Evolutionary conservation across 37 sponge, comb jelly and placozoan species (phyloP).

Genomic region (Spongilla lacustris): DNA sequence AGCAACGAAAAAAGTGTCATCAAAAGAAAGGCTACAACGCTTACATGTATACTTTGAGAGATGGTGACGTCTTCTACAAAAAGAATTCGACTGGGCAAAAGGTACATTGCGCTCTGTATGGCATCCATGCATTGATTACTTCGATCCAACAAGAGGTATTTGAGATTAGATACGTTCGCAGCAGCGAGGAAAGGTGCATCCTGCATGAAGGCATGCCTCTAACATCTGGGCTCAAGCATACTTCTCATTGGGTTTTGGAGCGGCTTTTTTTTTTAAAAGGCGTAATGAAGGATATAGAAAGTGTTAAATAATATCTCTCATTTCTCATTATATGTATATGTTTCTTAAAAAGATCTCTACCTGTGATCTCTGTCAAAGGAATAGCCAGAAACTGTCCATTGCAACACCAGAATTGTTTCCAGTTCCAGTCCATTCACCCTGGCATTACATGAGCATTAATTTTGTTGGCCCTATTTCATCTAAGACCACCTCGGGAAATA

Average conservation of each 20-base stretch:
- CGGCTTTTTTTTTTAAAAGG: conserved; percentile 47
- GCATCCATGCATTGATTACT: neutral
- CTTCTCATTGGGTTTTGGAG: conserved; percentile 48
- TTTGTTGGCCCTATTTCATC: too few relatives aligned
- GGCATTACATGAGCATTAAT: conserved; percentile 73
- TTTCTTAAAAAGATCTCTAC: neutral
- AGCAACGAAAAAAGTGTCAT: too few relatives aligned
- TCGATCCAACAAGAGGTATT: neutral
- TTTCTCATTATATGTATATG: neutral
- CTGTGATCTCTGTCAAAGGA: conserved; percentile 75
- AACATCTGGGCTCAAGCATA: conserved; percentile 75
- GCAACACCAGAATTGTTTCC: conserved; percentile 71
- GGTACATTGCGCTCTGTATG: neutral
- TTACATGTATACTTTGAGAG: neutral
- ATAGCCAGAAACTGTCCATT: conserved; percentile 39
- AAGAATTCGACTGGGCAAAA: neutral
- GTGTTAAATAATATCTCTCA: neutral
- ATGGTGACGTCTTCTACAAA: neutral
- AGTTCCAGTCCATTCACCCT: conserved; percentile 70
- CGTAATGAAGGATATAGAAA: neutral
- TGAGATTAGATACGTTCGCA: neutral
- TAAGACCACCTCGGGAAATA: conserved; percentile 55
- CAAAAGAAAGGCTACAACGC: neutral
- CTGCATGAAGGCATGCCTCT: conserved; percentile 62
- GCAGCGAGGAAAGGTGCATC: conserved; percentile 37